Percentiles rank a stretch among this genome's conserved stretches.
Evolutionary conservation across 2,797 vertebrate genomes (phyloP).

Genomic region (Myioborus melanocephalus): DNA sequence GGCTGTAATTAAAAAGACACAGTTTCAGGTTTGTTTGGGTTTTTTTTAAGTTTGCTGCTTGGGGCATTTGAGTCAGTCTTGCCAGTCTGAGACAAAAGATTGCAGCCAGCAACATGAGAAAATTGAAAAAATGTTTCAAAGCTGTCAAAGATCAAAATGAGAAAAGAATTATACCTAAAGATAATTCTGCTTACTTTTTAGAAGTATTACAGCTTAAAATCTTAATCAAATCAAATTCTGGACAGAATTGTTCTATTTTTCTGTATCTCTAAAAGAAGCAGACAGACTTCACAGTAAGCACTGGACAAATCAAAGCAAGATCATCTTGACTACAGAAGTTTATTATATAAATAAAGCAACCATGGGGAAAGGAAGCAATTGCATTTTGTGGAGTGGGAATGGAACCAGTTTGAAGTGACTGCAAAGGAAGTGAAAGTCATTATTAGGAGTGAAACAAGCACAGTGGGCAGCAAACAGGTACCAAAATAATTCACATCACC

Average conservation of each 20-base stretch:
- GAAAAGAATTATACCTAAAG: background rate
- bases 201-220: background rate
- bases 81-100: background rate
- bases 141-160: background rate
- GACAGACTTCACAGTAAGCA: background rate
- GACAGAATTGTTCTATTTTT: background rate
- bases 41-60: background rate
- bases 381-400: background rate
- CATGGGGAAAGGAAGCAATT: background rate
- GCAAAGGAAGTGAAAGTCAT: background rate
- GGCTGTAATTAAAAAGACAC: background rate
- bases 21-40: background rate
- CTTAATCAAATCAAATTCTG: background rate
- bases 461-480: background rate
- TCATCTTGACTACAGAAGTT: accelerated
- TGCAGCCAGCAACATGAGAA: background rate
- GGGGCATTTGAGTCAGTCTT: background rate
- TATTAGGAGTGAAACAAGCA: background rate
- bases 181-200: background rate
- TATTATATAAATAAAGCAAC: background rate
- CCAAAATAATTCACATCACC: background rate
- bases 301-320: background rate
- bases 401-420: background rate
- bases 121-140: background rate
- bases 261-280: background rate